phyloP scores from a whole-genome alignment of 2,888 invertebrate genomes.

The Drosophila mettleri region DNA sequence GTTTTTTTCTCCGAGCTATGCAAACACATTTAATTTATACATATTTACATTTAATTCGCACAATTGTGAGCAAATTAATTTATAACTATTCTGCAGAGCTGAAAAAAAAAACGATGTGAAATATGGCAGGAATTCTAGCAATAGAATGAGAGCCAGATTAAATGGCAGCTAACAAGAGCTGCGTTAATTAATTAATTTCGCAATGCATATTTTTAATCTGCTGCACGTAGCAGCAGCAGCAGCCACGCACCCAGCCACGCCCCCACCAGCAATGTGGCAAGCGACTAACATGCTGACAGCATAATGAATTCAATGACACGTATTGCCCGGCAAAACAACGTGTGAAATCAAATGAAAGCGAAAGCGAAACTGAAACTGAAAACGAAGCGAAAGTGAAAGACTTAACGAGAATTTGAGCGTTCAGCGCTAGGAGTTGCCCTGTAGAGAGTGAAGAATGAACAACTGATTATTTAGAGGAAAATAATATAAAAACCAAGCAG shows the following conservation, averaged over 20 bases:
- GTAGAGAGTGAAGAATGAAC: neutral
- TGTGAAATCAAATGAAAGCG: conserved; percentile 38
- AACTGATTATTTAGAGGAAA: too few species aligned
- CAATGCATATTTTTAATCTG: conserved; percentile 49
- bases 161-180: conserved; percentile 45
- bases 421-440: neutral
- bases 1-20: neutral
- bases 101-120: conserved; percentile 9
- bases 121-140: neutral
- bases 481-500: too few species aligned
- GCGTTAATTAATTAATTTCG: conserved; percentile 71
- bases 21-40: neutral
- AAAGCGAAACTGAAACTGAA: conserved; percentile 20
- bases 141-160: conserved; percentile 10
- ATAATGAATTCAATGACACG: conserved; percentile 77
- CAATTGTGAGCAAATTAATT: conserved; percentile 31
- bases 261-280: conserved; percentile 4
- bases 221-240: conserved; percentile 30
- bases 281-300: conserved; percentile 54
- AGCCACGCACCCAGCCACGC: conserved; percentile 1
- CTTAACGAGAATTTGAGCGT: neutral
- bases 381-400: conserved; percentile 8
- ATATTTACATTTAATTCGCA: conserved; percentile 16
- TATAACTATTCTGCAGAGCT: conserved; percentile 19
- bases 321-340: conserved; percentile 47